These are phyloP conservation scores for Lasioglossum marginatum DNA, from an alignment of 2,888 invertebrate species.

Conservation along the genomic window DNA sequence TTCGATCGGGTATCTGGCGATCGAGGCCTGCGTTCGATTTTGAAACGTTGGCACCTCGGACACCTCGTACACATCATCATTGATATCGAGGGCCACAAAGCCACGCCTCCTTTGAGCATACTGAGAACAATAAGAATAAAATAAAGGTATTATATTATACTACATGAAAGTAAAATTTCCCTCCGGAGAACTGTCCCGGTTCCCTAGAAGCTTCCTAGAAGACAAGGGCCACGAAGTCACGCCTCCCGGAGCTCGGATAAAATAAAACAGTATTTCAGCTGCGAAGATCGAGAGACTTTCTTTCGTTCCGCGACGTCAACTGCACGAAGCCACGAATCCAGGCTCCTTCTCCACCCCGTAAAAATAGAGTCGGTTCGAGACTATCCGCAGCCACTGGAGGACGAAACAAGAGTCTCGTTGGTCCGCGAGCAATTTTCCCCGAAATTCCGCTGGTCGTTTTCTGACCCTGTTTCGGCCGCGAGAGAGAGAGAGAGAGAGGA, in stretches of 20 bases:
- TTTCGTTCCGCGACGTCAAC: background rate
- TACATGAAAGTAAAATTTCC: background rate
- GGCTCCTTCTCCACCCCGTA: background rate
- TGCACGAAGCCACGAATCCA: background rate
- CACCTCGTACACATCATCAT: background rate
- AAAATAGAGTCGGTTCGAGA: background rate
- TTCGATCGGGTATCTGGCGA: constrained; percentile 19
- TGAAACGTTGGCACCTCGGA: background rate
- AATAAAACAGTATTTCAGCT: background rate
- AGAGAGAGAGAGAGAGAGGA: background rate
- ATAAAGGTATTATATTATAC: background rate
- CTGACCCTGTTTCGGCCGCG: background rate
- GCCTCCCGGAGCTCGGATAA: background rate
- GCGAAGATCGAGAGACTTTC: background rate
- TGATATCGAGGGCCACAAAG: background rate
- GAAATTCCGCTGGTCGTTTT: constrained; percentile 2
- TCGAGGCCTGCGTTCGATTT: background rate
- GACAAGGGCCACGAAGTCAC: too few species aligned
- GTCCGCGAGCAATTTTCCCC: background rate
- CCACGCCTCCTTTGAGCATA: background rate
- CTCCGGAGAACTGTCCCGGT: background rate
- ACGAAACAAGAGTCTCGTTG: background rate
- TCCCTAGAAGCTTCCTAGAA: background rate
- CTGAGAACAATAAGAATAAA: background rate
- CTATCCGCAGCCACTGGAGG: background rate